These are phyloP conservation scores for Tanaodytes sp. DNA, from an alignment of 2,888 invertebrate genomes.

Conservation along the genomic window DNA sequence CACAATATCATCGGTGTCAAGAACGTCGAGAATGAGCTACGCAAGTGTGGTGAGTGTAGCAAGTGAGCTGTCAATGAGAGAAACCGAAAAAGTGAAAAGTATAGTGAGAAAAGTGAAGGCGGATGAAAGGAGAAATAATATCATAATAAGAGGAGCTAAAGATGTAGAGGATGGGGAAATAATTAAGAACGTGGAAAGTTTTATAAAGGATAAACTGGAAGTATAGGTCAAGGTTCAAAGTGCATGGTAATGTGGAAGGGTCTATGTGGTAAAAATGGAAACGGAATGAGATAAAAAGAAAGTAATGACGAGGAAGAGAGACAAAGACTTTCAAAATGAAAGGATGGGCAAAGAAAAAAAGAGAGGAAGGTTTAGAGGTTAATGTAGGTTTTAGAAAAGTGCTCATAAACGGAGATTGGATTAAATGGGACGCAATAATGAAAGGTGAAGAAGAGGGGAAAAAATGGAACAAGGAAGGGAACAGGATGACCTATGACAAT, in stretches of 20 bases:
- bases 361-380: too few relatives aligned
- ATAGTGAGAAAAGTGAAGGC: not conserved
- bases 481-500: too few relatives aligned
- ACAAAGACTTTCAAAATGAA: too few relatives aligned
- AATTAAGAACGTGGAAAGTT: not conserved
- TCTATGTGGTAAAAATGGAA: constrained; percentile 1
- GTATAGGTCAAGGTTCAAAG: not conserved
- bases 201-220: not conserved
- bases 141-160: not conserved
- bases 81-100: not conserved
- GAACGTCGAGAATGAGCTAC: not conserved
- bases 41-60: not conserved
- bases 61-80: not conserved
- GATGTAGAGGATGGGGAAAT: not conserved
- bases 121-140: not conserved
- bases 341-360: too few relatives aligned
- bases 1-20: too few relatives aligned
- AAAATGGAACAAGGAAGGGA: too few relatives aligned
- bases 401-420: too few relatives aligned
- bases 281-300: not conserved
- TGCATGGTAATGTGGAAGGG: not conserved
- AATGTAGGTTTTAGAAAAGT: too few relatives aligned
- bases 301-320: constrained; percentile 4
- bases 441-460: too few relatives aligned
- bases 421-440: too few relatives aligned